Evolutionary conservation across 2,888 invertebrate species (phyloP), one percentile per base, ranked within the genome.

Genomic region (Erynnis tages): DNA sequence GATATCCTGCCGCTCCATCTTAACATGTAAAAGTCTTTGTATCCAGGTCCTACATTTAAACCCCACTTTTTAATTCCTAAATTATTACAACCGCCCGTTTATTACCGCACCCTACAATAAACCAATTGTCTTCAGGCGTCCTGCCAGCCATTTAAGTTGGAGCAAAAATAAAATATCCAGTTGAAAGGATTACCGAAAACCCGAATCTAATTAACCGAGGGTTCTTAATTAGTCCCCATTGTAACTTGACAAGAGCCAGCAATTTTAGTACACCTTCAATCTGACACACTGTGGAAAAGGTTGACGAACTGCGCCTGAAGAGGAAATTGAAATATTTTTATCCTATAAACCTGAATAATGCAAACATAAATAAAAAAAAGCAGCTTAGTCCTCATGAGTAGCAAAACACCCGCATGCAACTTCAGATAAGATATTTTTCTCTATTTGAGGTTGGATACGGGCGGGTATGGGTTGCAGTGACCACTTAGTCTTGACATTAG

Each of bases 181-280:
- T 32, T 16, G 25, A 27, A 43, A 43, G 71, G 71, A 73, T 76
- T 71, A 76, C 76, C 72, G 70, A 79, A 68, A 79, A 71, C 71
- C 76, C 68, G 65, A 73, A 76, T 74, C 76, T 83, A 82, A 87
- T 87, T 87, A 86, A 79, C 76, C 69, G 72, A 69, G 76, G 76
- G 76, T 74, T 78, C 82, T 86, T 87, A 86, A 88, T 88, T 87
- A 87, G 85, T 84, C 80, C 73, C 82, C 76, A 85, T 88, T 86
- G 88, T 86, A 80, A 74, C 76, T 76, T 81, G 86, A 83, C 86
- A 84, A 76, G 79, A 79, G 73, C 81, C 78, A 66, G 75, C 78
- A 75, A 80, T 85, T 82, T 79, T 69, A 71, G 75, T 74, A 63
- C 69, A 67, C 64, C 78, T 73, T 71, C 62, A 61, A 54, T 59